phyloP scores from a whole-genome alignment of 2,113 vertebrate species.

The Pluvianellus socialis region DNA sequence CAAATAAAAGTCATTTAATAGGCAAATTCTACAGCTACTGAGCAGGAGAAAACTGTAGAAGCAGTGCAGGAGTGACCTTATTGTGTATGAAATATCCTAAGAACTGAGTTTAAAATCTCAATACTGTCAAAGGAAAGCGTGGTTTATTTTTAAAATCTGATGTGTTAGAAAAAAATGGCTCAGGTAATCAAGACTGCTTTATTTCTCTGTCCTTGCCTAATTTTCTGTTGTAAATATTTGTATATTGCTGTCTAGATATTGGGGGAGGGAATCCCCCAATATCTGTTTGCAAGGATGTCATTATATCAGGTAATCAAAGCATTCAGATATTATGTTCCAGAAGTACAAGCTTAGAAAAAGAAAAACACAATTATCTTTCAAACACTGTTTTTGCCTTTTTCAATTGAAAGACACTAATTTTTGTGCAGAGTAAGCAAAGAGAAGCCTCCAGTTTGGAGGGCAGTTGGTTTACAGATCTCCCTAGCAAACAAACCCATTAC shows the following conservation, averaged over 20 bases:
- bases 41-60: not conserved
- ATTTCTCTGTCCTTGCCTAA: constrained; percentile 56
- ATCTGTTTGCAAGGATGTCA: constrained; percentile 41
- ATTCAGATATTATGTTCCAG: constrained; percentile 32
- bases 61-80: not conserved
- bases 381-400: not conserved
- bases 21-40: not conserved
- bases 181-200: not conserved
- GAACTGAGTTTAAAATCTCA: not conserved
- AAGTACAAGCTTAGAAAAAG: constrained; percentile 36
- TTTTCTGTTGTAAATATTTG: constrained; percentile 70
- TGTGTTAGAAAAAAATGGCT: constrained; percentile 7
- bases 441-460: not conserved
- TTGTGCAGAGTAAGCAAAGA: not conserved
- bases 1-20: constrained; percentile 15
- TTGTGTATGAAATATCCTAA: not conserved
- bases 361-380: constrained; percentile 42
- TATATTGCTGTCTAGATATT: constrained; percentile 37
- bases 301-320: constrained; percentile 39
- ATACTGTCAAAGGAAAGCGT: not conserved
- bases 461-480: not conserved
- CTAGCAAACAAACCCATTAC: not conserved
- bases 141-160: constrained; percentile 44
- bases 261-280: not conserved
- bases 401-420: not conserved